These are phyloP conservation scores for Pogonognathellus flavescens DNA, from an alignment of 1,140 invertebrate genomes.

Conservation along the genomic window DNA sequence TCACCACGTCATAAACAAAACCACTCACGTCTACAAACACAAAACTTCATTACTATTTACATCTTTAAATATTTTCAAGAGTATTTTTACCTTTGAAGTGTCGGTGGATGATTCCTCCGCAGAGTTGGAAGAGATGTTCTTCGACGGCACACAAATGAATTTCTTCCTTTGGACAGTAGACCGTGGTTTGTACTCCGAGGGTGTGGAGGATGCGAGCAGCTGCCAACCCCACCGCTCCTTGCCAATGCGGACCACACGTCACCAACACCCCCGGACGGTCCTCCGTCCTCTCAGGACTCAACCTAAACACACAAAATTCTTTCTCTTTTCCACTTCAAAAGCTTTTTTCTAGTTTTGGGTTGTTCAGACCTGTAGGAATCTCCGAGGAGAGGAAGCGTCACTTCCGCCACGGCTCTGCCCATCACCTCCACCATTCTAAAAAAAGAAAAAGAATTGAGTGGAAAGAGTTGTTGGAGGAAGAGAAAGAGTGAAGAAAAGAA, in stretches of 20 bases:
- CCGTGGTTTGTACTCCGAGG: slow-evolving; percentile 45
- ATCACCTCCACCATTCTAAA: neutral
- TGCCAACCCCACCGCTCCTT: slow-evolving; percentile 54
- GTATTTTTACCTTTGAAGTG: slow-evolving; percentile 13
- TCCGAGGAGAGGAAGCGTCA: slow-evolving; percentile 4
- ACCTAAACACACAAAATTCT: neutral
- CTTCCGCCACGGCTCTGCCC: neutral
- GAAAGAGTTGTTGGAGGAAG: no score
- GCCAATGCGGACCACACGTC: slow-evolving; percentile 42
- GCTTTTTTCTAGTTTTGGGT: neutral
- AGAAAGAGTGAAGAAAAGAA: neutral
- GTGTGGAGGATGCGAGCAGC: slow-evolving; percentile 38
- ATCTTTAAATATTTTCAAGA: no score
- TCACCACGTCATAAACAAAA: neutral
- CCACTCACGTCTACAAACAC: neutral
- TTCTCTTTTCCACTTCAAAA: no score
- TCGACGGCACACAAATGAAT: slow-evolving; percentile 20
- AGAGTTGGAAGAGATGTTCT: slow-evolving; percentile 47
- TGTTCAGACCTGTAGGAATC: neutral
- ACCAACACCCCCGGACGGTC: slow-evolving; percentile 54
- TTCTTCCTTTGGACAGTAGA: slow-evolving; percentile 52
- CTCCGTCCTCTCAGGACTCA: slow-evolving; percentile 53
- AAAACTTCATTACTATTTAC: no score
- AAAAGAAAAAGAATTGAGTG: neutral
- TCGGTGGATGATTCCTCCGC: slow-evolving; percentile 39